These are phyloP conservation scores for Nematostella vectensis DNA, from an alignment of 92 coral and sea anemone genomes.

Conservation along the genomic window DNA sequence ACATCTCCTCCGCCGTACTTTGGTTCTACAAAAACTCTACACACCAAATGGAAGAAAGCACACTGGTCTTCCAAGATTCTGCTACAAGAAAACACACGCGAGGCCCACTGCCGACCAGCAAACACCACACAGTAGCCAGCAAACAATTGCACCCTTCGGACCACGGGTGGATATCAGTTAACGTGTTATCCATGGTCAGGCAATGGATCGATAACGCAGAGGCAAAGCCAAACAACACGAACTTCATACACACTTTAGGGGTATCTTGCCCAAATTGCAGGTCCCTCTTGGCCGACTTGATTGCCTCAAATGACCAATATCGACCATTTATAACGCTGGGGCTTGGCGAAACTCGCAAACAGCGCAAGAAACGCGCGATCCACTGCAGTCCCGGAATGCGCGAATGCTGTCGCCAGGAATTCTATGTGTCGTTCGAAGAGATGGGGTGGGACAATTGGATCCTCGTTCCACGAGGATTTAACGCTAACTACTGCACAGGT, in stretches of 20 bases:
- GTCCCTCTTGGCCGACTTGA: slow-evolving; percentile 13
- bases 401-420: slow-evolving; percentile 39
- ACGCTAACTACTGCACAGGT: slow-evolving; percentile 57
- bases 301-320: slow-evolving; percentile 28
- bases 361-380: slow-evolving; percentile 26
- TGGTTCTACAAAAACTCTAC: slow-evolving; percentile 32
- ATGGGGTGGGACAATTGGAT: slow-evolving; percentile 71
- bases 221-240: slow-evolving; percentile 10
- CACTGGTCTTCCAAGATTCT: slow-evolving; percentile 4
- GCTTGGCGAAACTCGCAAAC: slow-evolving; percentile 12
- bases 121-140: slow-evolving; percentile 3
- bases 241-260: slow-evolving; percentile 17
- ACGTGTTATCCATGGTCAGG: slow-evolving; percentile 20
- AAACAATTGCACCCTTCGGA: slow-evolving; percentile 12
- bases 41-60: slow-evolving; percentile 9
- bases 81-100: neutral
- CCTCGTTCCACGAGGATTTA: slow-evolving; percentile 38
- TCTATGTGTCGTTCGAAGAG: slow-evolving; percentile 38
- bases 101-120: neutral
- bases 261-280: slow-evolving; percentile 40
- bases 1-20: slow-evolving; percentile 25
- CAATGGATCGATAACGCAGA: slow-evolving; percentile 33
- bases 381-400: slow-evolving; percentile 30
- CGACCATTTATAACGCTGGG: slow-evolving; percentile 54
- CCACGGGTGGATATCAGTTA: slow-evolving; percentile 31